Evolutionary conservation across 1,140 invertebrate genomes (phyloP).

Genomic region (Scylla paramamosain): DNA sequence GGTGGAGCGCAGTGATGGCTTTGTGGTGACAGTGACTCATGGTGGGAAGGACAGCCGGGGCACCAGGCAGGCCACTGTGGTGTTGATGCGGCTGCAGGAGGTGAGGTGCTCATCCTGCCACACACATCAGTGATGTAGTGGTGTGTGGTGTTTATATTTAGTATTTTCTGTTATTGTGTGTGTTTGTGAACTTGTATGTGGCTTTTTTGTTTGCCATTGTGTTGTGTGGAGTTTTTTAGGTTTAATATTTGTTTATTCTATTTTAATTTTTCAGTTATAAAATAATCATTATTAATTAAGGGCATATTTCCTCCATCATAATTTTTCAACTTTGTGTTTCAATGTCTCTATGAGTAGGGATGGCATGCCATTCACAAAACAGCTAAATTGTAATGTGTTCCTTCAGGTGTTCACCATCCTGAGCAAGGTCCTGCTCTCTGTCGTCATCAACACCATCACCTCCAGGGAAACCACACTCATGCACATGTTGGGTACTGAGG

Average conservation of each 20-base stretch:
- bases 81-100: slow-evolving; percentile 40
- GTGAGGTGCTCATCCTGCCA: background rate
- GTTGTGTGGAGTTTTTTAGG: too few species aligned
- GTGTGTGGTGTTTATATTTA: background rate
- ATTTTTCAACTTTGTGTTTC: too few species aligned
- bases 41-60: background rate
- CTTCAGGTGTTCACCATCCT: background rate
- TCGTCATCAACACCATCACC: background rate
- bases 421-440: background rate
- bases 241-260: too few species aligned
- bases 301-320: too few species aligned
- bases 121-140: background rate
- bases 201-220: too few species aligned
- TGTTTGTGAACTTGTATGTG: background rate
- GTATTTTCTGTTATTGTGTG: background rate
- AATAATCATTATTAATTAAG: too few species aligned
- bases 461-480: background rate
- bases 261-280: too few species aligned
- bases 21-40: slow-evolving; percentile 36
- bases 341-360: too few species aligned
- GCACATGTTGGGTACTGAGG: background rate
- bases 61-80: slow-evolving; percentile 32
- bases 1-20: slow-evolving; percentile 56
- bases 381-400: background rate
- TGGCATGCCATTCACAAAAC: too few species aligned